A percentile compares a stretch with the other conserved stretches of the same genome.
Evolutionary conservation across 2,888 invertebrate species (phyloP).

Genomic region (Rhyacophila evoluta): DNA sequence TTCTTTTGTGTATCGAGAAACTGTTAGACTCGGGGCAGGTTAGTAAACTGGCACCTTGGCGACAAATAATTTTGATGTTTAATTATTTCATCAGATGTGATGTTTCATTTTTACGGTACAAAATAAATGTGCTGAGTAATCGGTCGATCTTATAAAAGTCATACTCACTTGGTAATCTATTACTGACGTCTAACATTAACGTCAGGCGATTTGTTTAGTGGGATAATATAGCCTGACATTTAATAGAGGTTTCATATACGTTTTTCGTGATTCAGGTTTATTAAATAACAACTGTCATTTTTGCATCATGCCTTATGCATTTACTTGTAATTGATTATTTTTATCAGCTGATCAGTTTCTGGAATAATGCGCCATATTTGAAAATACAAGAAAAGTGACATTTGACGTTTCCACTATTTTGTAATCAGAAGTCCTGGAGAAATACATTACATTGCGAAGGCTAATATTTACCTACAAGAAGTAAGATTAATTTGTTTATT

Average conservation of each 20-base stretch:
- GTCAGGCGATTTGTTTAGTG: not conserved
- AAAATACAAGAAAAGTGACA: not conserved
- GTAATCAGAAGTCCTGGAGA: not conserved
- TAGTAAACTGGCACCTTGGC: constrained; percentile 20
- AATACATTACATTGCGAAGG: not conserved
- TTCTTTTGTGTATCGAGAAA: constrained; percentile 5
- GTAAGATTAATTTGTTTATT: constrained; percentile 15
- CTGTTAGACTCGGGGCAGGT: constrained; percentile 13
- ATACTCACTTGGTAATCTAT: not conserved
- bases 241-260: not conserved
- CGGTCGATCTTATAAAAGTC: not conserved
- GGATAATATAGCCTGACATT: not conserved
- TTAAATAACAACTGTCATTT: not conserved
- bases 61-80: constrained; percentile 13
- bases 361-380: constrained; percentile 31
- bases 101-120: not conserved
- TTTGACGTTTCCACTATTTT: constrained; percentile 19
- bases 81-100: constrained; percentile 17
- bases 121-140: not conserved
- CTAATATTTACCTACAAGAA: not conserved
- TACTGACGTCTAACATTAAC: not conserved
- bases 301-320: not conserved
- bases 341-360: constrained; percentile 38
- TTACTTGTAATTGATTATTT: not conserved
- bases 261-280: not conserved